Base-by-base conservation (phyloP, 2,888 invertebrate genomes). In the Anagyrus pseudococci region DNA sequence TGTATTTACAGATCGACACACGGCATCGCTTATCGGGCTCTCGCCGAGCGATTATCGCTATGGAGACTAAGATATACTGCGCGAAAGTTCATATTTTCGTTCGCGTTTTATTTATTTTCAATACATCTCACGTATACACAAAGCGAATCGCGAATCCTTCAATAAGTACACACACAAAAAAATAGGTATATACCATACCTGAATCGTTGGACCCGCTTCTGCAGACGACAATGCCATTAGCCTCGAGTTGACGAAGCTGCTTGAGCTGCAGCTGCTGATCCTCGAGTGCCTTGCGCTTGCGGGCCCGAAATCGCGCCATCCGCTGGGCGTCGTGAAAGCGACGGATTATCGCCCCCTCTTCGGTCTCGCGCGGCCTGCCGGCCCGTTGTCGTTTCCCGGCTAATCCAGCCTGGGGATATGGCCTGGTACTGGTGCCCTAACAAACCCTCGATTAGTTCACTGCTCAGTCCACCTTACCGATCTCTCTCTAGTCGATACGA, bases 291-390 rank as follows among this genome's bases (percentile, higher is more conserved):
- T 75, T 74, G 46, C 69, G 75, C 53, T 67, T 72, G 40, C 68
- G 72, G 0, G 75, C 74, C 17, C 75, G 62, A 53, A 76, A 76
- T 53, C 72, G 67, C n/a, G 75, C 74, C 76, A 76, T 76, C 47
- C 75, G 69, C 47, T 75, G 75, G 13, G 75, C 75, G 63, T 76
- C 75, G 46, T 76, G 75, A 43, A 71, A 75, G 56, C 75, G 69
- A 0, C 75, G 68, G 15, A 71, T 69, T 10, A 68, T 68, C 50
- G 73, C 74, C 56, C 73, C 72, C 25, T 76, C 75, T 62, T 76
- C 73, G 4, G 75, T 75, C 63, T 76, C 75, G 23, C 68, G 69
- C 1, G 69, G 26, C 10, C 52, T 26, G 13, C 49, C 19, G 29
- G 41, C 15, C 13, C 60, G 60, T 17, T 25, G 25, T 3, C 19